A percentile compares a stretch with the other conserved stretches of the same genome.
phyloP scores from a whole-genome alignment of 2,113 vertebrate genomes.

The Tursiops truncatus region DNA sequence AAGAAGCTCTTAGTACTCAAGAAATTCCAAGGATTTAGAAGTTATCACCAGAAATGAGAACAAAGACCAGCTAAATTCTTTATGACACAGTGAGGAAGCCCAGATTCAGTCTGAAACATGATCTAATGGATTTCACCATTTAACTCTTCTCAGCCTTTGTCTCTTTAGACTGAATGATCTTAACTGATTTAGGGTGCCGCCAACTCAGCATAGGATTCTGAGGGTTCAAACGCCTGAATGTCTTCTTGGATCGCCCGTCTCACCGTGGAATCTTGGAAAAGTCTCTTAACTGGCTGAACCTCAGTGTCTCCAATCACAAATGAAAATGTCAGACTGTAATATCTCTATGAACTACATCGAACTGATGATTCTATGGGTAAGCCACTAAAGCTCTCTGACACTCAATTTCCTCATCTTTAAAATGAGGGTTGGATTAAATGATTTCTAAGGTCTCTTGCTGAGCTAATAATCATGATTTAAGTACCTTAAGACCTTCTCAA shows the following conservation, averaged over 20 bases:
- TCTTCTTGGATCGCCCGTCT: too few relatives aligned
- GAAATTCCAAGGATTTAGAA: neutral
- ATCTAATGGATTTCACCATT: neutral
- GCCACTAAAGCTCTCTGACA: neutral
- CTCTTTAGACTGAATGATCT: neutral
- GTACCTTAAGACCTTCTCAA: neutral
- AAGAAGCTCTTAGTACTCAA: neutral
- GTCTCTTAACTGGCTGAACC: neutral
- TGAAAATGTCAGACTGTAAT: neutral
- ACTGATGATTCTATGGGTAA: neutral
- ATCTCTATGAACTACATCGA: neutral
- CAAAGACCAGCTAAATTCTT: neutral
- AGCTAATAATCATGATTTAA: neutral
- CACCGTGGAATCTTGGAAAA: neutral
- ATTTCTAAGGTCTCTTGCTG: neutral
- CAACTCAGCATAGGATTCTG: neutral
- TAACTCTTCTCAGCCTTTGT: neutral
- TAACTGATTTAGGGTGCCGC: too few relatives aligned
- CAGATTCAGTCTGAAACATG: neutral
- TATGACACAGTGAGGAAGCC: neutral
- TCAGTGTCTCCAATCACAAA: neutral
- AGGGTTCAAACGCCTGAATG: accelerated
- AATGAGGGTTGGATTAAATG: neutral
- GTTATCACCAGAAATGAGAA: neutral
- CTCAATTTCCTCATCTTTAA: neutral